phyloP scores from a whole-genome alignment of 2,888 invertebrate genomes.

The Acrocyrtus sp. region DNA sequence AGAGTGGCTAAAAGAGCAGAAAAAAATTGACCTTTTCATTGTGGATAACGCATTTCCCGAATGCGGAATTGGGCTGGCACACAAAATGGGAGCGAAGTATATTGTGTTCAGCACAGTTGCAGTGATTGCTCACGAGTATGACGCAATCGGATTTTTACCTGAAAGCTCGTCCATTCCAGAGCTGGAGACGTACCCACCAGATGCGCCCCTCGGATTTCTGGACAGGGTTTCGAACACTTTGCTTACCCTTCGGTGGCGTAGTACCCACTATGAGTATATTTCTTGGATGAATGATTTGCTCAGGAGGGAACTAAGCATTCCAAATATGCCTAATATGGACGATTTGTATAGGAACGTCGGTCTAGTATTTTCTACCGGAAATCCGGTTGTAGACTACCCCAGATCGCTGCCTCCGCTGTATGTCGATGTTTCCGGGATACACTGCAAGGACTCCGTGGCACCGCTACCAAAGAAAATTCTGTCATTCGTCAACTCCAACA shows the following conservation, averaged over 20 bases:
- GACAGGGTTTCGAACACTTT: neutral
- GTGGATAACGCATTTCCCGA: constrained; percentile 3
- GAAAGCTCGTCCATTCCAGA: constrained; percentile 21
- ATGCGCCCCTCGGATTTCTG: neutral
- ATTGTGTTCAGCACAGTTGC: constrained; percentile 16
- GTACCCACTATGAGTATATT: neutral
- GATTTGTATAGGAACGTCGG: constrained; percentile 30
- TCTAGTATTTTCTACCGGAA: constrained; percentile 4
- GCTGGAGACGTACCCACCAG: neutral
- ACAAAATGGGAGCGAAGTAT: constrained; percentile 12
- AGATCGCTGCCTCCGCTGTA: constrained; percentile 16
- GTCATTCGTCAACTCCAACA: too few species aligned
- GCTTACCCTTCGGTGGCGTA: neutral
- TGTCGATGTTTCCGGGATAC: constrained; percentile 20
- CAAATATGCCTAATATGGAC: neutral
- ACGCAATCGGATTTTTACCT: constrained; percentile 17
- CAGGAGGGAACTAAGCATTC: neutral
- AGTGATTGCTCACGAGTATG: neutral
- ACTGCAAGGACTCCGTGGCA: constrained; percentile 12
- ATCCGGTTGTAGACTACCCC: constrained; percentile 30
- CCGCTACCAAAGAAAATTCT: constrained; percentile 27
- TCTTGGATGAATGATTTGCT: neutral
- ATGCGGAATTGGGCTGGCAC: constrained; percentile 9
- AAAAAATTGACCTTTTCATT: neutral
- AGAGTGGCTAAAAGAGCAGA: constrained; percentile 6